Base-by-base conservation (phyloP, 2,888 invertebrate genomes). In the Hylaea fasciaria region DNA sequence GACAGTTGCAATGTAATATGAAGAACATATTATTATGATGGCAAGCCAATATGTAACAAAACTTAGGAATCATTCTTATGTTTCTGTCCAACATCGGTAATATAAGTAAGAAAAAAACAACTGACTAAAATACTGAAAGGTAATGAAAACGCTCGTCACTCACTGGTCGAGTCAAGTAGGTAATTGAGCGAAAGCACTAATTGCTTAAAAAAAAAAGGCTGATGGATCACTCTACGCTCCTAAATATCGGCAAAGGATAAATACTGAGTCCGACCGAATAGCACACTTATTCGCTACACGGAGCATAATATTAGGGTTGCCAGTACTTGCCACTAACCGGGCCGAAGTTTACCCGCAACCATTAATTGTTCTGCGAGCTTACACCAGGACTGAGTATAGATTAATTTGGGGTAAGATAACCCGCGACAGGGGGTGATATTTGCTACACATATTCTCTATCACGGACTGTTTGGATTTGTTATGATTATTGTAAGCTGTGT, bases 321-420 rank as follows among this genome's bases (percentile, higher is more conserved):
- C 50, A 53, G 60, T 55, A 59, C 44, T 52, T 51, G 43, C 40
- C 47, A 54, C 54, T 45, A 35, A 64, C 62, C 60, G 63, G 65
- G 59, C 66, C 64, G 62, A 53, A 66, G 68, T 68, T 72, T 67
- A 58, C 69, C 73, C 75, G 53, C 74, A 71, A 69, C 75, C 76
- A 80, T 77, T 77, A 78, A 77, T 80, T 73, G 76, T 74, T 68
- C 63, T 46, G 57, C 60, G 69, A 70, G 69, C 69, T 72, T 69
- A 60, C 56, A 48, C 56, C 65, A 68, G 64, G 67, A 62, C 58
- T 65, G 60, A 65, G 66, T 61, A 62, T 66, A 74, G 79, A 79
- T 79, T 78, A 78, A 78, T 76, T 74, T 54, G 69, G 55, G 61
- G 61, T 43, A 60, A 74, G 76, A 73, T 73, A 76, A 62, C 62